Evolutionary conservation across 2,113 vertebrate species (phyloP), one percentile per base, ranked within the genome.

Genomic region (Ginglymostoma cirratum): DNA sequence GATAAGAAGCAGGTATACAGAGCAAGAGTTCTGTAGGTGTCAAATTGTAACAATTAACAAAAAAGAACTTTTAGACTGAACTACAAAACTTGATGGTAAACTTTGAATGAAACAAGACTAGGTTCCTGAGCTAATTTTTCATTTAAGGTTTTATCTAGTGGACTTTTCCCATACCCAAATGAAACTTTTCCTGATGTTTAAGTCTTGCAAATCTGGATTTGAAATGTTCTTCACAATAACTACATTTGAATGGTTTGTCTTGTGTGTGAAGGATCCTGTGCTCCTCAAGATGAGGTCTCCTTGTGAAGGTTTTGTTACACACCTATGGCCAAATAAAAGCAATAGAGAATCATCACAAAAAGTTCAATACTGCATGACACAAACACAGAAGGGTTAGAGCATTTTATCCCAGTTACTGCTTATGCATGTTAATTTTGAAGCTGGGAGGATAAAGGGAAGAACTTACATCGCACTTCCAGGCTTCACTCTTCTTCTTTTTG

Each of bases 261-360:
- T 99, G 99, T 96, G 98, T 98, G 97, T 99, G 99, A 48, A 99
- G 98, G 96, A 99, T 99, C 99, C 99, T 99, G 97, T 99, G 99
- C 96, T 99, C 99, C 96, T 99, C 98, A 96, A 99, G 97, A 96
- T 99, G 99, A 96, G 98, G 99, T 96, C 98, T 98, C 95, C 99
- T 98, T 92, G 98, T 99, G 97, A 99, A 99, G 66, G 98, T 99
- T 96, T 99, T 99, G 97, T 98, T 98, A 97, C 99, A 99, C 97
- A 99, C 98, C 99, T 99, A 96, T 96, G 97, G 96, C 96, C 85
- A 94, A 42, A 48, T 3, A 17, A 97, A 96, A 52, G 95, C 0
- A 87, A 4, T 95, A 92, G 48, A 93, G 95, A 94, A 97, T 72
- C 45, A 52, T 52, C 69, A 72, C 24, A 93, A 48, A 30, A 61